Evolutionary conservation across 2,113 vertebrate genomes (phyloP), one percentile per base, ranked within the genome.

Genomic region (Trogon melanurus): DNA sequence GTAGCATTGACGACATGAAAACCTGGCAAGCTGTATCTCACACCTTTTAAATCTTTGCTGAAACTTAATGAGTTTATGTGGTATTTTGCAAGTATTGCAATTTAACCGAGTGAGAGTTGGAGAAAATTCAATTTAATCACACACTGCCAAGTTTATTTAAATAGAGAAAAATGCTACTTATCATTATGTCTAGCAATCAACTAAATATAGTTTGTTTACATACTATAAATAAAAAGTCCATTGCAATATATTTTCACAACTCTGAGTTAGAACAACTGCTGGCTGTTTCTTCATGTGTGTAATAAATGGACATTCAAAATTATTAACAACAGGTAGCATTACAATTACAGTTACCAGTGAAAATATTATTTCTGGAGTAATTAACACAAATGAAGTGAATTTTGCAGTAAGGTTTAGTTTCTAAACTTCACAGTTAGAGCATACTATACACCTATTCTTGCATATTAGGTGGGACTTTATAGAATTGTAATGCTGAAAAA

Each of bases 101-200:
- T 71, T 89, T 79, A 60, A 60, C 47, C 44, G 76, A 73, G 23
- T 25, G 53, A 91, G 45, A 94, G n/a, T 36, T 36, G 25, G n/a
- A 79, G 45, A 80, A 74, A 89, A 64, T 85, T 91, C 30, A 32
- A 36, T 83, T 91, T 87, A 87, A 75, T 89, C 27, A 48, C 51
- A 47, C 29, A 51, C 81, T 93, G 38, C 9, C n/a, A 36, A 47
- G 85, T 95, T 91, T 84, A 72, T 89, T 94, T 79, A 71, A 90
- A 71, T 50, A 79, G 16, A 80, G 11, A 79, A 76, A 92, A 82
- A 7, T 44, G 15, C 34, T 89, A 65, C 80, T 89, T 92, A 69
- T 79, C 36, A 47, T 45, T 79, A 41, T 83, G 51, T 67, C 64
- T 47, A 88, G 21, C 36, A 74, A 89, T 86, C 34, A 53, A 84